These are phyloP conservation scores for Bacillus rossius DNA, from an alignment of 1,140 invertebrate genomes.

Conservation along the genomic window DNA sequence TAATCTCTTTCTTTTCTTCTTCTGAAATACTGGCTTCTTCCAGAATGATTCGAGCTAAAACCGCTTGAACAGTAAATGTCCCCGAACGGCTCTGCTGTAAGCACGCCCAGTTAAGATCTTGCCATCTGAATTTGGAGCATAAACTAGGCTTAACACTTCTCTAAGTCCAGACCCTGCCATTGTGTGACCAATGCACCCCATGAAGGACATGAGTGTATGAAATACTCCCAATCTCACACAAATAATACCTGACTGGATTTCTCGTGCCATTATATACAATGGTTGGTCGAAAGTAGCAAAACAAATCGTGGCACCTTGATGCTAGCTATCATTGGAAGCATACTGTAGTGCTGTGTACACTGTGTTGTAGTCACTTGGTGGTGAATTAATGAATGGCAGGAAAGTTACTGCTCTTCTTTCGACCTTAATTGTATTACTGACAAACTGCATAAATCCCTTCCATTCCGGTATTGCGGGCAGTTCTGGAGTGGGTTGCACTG, in stretches of 20 bases:
- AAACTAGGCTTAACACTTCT: conserved; percentile 30
- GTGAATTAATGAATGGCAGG: background rate
- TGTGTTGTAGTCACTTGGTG: background rate
- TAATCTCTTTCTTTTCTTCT: background rate
- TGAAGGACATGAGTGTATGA: conserved; percentile 39
- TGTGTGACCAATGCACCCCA: conserved; percentile 36
- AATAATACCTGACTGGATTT: conserved; percentile 31
- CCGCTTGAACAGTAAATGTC: conserved; percentile 34
- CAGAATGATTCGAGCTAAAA: background rate
- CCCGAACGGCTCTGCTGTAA: conserved; percentile 39
- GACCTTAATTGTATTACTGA: conserved; percentile 9
- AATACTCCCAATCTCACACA: conserved; percentile 28
- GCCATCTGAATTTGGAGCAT: conserved; percentile 28
- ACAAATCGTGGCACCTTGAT: conserved; percentile 13
- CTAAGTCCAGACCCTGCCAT: conserved; percentile 38
- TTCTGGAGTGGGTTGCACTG: background rate
- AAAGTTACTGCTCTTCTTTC: conserved; percentile 14
- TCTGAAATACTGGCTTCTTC: background rate
- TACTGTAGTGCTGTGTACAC: background rate
- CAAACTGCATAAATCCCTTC: conserved; percentile 27
- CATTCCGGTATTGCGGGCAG: conserved; percentile 9
- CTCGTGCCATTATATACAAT: conserved; percentile 39
- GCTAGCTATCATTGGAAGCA: background rate
- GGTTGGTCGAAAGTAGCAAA: conserved; percentile 28
- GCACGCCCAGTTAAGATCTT: conserved; percentile 40